phyloP scores from a whole-genome alignment of 2,113 vertebrate species.

The Salvator merianae region DNA sequence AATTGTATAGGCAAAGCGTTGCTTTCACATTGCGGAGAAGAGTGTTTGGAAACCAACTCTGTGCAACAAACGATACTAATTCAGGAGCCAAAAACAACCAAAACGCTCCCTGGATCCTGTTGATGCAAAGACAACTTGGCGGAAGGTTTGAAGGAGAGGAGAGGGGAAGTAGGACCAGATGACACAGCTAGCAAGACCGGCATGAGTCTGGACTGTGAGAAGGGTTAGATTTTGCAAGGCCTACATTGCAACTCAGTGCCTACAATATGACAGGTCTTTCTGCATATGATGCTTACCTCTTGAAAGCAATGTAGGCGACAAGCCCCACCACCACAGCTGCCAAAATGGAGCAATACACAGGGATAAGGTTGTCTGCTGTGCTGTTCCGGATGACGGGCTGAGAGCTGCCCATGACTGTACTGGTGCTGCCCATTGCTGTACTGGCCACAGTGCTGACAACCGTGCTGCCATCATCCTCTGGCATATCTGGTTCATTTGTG shows the following conservation, averaged over 20 bases:
- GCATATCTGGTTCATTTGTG: constrained; percentile 52
- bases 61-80: neutral
- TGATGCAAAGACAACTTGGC: neutral
- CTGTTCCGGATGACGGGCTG: constrained; percentile 82
- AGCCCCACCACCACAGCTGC: constrained; percentile 93
- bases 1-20: neutral
- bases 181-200: neutral
- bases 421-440: no score
- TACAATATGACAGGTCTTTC: neutral
- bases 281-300: constrained; percentile 79
- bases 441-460: constrained; percentile 64
- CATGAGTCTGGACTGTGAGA: neutral
- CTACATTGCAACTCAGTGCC: neutral
- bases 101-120: neutral
- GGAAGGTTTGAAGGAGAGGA: neutral
- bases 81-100: neutral
- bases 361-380: constrained; percentile 91
- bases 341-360: constrained; percentile 97
- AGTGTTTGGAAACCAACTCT: neutral
- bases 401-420: constrained; percentile 83
- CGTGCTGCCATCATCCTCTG: constrained; percentile 60
- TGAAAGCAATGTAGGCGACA: constrained; percentile 92
- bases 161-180: neutral
- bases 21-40: neutral
- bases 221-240: neutral